Percentiles rank a stretch among this genome's conserved stretches.
These are phyloP conservation scores for Dolichoris vasculosae DNA, from an alignment of 1,140 invertebrate species.

Conservation along the genomic window DNA sequence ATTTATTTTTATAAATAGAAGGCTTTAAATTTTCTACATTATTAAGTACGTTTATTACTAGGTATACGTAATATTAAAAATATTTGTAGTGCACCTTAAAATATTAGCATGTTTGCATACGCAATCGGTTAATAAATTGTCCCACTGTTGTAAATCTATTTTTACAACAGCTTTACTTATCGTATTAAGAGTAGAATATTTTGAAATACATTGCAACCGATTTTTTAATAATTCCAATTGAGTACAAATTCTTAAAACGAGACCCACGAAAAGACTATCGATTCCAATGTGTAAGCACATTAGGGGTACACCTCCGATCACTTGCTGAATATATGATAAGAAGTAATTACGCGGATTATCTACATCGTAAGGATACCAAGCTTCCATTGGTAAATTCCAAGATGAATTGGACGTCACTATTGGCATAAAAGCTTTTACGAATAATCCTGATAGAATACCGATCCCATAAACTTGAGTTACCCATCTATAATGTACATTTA, in stretches of 20 bases:
- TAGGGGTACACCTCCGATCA: slow-evolving; percentile 1
- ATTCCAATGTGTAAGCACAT: slow-evolving; percentile 39
- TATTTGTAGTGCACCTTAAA: slow-evolving; percentile 8
- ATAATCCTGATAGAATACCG: slow-evolving; percentile 13
- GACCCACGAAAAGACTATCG: slow-evolving; percentile 32
- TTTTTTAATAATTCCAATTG: slow-evolving; percentile 14
- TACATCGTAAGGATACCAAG: slow-evolving; percentile 40
- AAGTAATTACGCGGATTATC: background rate
- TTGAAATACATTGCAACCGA: slow-evolving; percentile 3
- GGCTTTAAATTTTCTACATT: background rate
- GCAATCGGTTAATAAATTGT: background rate
- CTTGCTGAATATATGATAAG: background rate
- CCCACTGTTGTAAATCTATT: background rate
- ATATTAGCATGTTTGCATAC: background rate
- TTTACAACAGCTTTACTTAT: background rate
- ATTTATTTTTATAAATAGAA: background rate
- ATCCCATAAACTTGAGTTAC: slow-evolving; percentile 21
- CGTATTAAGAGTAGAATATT: background rate
- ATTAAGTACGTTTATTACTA: background rate
- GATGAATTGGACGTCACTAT: background rate
- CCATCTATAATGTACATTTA: slow-evolving; percentile 17
- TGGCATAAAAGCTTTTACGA: slow-evolving; percentile 15
- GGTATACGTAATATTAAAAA: no score
- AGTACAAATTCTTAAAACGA: slow-evolving; percentile 20
- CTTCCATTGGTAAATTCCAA: slow-evolving; percentile 9